Evolutionary conservation across 2,888 invertebrate species (phyloP).

Genomic region (Oscheius sp.): DNA sequence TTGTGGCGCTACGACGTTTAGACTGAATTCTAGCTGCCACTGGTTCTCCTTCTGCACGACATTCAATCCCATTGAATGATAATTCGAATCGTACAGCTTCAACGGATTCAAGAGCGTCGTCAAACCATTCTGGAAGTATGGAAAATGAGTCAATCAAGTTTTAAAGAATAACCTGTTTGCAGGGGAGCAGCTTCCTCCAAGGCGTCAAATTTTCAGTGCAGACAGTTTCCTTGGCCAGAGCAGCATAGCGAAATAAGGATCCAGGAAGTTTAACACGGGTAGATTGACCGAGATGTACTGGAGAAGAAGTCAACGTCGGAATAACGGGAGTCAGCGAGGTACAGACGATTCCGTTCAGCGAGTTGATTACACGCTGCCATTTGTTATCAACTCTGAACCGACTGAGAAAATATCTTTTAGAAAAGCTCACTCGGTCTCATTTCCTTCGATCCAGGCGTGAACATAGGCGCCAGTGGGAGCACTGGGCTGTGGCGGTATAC

Average conservation of each 20-base stretch:
- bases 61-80: constrained; percentile 44
- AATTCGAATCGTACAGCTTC: constrained; percentile 74
- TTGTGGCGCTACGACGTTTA: neutral
- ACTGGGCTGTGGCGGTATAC: constrained; percentile 85
- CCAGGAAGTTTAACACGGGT: neutral
- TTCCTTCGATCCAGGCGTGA: constrained; percentile 87
- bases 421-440: constrained; percentile 36
- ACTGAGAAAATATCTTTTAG: constrained; percentile 21
- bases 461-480: constrained; percentile 93
- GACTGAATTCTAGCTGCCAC: constrained; percentile 10
- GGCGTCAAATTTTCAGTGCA: constrained; percentile 99
- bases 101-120: constrained; percentile 89
- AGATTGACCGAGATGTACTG: constrained; percentile 78
- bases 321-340: constrained; percentile 95
- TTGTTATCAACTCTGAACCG: constrained; percentile 81
- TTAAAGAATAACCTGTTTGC: constrained; percentile 78
- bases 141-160: neutral
- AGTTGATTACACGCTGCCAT: constrained; percentile 89
- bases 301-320: constrained; percentile 85
- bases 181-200: constrained; percentile 96
- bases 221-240: constrained; percentile 93
- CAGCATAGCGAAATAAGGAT: constrained; percentile 80
- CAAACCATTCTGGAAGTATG: constrained; percentile 81
- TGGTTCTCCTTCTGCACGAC: neutral
- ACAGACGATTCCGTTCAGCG: constrained; percentile 93